Conservation (phyloP, 2,888 invertebrate species). For the Hirtodrosophila confusa region DNA sequence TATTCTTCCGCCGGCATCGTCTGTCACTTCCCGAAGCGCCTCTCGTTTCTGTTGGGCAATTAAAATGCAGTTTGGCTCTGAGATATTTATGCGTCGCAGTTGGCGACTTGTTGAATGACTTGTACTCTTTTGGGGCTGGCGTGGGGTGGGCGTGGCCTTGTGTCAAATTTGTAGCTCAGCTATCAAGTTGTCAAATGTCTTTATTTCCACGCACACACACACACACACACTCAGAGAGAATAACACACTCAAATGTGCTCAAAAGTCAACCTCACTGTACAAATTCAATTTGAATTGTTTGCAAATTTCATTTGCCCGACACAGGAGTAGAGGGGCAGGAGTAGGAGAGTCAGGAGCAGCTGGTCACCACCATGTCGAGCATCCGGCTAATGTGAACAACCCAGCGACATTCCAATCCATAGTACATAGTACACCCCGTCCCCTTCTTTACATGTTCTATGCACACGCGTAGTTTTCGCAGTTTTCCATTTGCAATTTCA, state of each 20-base stretch:
- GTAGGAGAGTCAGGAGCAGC: conserved; percentile 27
- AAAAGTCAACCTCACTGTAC: conserved; percentile 57
- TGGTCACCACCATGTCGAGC: conserved; percentile 65
- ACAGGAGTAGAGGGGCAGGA: neutral
- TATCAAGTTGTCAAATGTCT: conserved; percentile 65
- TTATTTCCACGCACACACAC: conserved; percentile 20
- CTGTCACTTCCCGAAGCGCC: conserved; percentile 53
- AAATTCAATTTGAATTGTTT: conserved; percentile 74
- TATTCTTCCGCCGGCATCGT: conserved; percentile 48
- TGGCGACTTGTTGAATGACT: conserved; percentile 71
- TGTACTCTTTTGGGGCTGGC: conserved; percentile 37
- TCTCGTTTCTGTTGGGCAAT: conserved; percentile 64
- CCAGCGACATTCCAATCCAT: conserved; percentile 10
- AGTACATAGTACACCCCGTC: conserved; percentile 6
- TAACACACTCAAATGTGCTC: conserved; percentile 21
- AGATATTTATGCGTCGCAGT: conserved; percentile 67
- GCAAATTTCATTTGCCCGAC: conserved; percentile 64
- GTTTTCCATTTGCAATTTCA: conserved; percentile 45
- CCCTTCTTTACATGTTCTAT: conserved; percentile 8
- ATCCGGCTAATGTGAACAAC: conserved; percentile 72
- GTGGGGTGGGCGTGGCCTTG: conserved; percentile 52
- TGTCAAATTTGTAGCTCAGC: conserved; percentile 47
- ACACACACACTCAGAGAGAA: neutral
- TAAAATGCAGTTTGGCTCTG: conserved; percentile 72
- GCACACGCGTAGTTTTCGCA: conserved; percentile 43